These are phyloP conservation scores for Camponotus fellah DNA, from an alignment of 2,888 invertebrate genomes.

Conservation along the genomic window DNA sequence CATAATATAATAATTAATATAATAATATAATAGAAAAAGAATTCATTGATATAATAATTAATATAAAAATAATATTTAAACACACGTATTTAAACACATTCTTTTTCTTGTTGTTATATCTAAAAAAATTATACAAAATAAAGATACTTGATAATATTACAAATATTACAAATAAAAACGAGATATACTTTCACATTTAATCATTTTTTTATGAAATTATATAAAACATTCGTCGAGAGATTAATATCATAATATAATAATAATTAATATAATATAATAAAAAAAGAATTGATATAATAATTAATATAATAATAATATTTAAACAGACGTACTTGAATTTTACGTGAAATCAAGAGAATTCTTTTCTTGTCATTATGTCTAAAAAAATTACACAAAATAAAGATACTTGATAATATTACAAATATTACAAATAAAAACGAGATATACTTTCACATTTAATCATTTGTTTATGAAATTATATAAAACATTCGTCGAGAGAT, in stretches of 20 bases:
- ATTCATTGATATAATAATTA: background rate
- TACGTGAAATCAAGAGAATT: background rate
- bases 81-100: background rate
- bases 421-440: no score
- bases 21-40: background rate
- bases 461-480: background rate
- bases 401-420: background rate
- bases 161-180: no score
- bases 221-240: no score
- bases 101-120: background rate
- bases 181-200: background rate
- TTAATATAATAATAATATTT: background rate
- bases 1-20: background rate
- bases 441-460: background rate
- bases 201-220: background rate
- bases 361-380: background rate
- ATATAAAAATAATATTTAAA: background rate
- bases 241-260: background rate
- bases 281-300: background rate
- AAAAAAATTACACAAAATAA: constrained; percentile 1
- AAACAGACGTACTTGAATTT: background rate
- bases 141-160: background rate
- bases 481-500: no score
- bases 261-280: background rate
- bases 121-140: constrained; percentile 4